Percentiles rank a stretch among this genome's conserved stretches.
Conservation (phyloP, 1,140 invertebrate genomes). For the Anthonomus grandis region DNA sequence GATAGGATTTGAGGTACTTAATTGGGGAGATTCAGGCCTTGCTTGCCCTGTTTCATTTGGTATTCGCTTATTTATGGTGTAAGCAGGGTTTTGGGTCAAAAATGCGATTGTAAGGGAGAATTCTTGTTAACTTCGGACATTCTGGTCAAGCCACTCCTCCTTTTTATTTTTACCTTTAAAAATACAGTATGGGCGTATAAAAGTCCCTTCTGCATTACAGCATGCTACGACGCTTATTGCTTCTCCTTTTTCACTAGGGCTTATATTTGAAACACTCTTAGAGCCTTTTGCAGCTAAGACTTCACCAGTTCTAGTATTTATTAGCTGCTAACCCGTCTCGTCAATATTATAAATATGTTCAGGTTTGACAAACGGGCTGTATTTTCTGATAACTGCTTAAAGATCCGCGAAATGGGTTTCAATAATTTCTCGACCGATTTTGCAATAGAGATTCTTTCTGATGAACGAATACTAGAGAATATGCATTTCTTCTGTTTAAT, state of each 20-base stretch:
- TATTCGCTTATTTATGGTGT: not conserved
- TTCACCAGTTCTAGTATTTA: constrained; percentile 34
- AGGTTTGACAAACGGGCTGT: constrained; percentile 14
- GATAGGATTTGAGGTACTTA: not conserved
- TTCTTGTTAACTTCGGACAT: constrained; percentile 33
- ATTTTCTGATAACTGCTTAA: constrained; percentile 2
- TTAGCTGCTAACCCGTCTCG: constrained; percentile 33
- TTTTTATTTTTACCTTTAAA: too few species aligned
- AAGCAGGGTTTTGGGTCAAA: not conserved
- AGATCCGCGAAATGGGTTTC: constrained; percentile 4
- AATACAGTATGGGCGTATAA: too few species aligned
- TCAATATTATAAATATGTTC: constrained; percentile 1
- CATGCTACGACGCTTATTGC: constrained; percentile 32
- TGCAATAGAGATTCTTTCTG: too few species aligned
- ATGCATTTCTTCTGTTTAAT: too few species aligned
- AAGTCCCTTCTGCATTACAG: too few species aligned
- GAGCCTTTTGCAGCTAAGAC: constrained; percentile 42
- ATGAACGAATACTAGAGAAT: too few species aligned
- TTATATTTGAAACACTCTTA: constrained; percentile 27
- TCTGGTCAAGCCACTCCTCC: constrained; percentile 41
- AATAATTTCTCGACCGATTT: too few species aligned
- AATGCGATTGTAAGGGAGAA: not conserved
- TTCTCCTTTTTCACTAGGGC: constrained; percentile 32
- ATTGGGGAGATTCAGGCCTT: not conserved
- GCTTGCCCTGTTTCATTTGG: not conserved